phyloP scores from a whole-genome alignment of 1,140 invertebrate species.

The Hycleus cichorii region DNA sequence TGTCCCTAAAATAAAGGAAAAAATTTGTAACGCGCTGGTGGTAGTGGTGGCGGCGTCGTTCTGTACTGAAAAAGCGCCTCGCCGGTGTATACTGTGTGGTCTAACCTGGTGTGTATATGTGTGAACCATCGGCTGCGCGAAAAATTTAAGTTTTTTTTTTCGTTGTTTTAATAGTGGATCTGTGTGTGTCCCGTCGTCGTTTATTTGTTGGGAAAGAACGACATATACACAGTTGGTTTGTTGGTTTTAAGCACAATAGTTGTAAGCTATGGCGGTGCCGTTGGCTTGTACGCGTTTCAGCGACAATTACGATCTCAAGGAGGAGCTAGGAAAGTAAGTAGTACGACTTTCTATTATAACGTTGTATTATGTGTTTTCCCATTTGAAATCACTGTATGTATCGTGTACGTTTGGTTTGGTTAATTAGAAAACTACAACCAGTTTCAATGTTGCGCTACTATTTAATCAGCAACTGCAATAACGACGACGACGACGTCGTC shows the following conservation, averaged over 20 bases:
- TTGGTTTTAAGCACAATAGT: slow-evolving; percentile 19
- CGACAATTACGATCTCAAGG: slow-evolving; percentile 99
- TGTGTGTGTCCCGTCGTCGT: not conserved
- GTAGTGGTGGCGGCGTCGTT: not conserved
- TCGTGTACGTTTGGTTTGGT: not conserved
- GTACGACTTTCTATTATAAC: too few relatives aligned
- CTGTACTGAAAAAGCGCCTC: too few relatives aligned
- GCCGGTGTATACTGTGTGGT: slow-evolving; percentile 26
- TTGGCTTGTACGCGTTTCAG: slow-evolving; percentile 83
- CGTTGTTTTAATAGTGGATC: not conserved
- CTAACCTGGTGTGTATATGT: slow-evolving; percentile 6
- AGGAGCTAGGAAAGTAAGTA: slow-evolving; percentile 99
- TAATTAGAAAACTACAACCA: not conserved
- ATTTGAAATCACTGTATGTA: too few relatives aligned
- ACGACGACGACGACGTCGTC: too few relatives aligned
- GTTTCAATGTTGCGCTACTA: too few relatives aligned
- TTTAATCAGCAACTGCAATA: too few relatives aligned
- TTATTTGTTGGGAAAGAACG: slow-evolving; percentile 12
- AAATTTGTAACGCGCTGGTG: slow-evolving; percentile 4
- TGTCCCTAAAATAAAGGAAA: not conserved
- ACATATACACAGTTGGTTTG: slow-evolving; percentile 27
- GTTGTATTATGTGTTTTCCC: too few relatives aligned
- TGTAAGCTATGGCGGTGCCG: slow-evolving; percentile 37
- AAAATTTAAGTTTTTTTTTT: slow-evolving; percentile 5
- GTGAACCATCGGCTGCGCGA: slow-evolving; percentile 21